These are phyloP conservation scores for Labroides dimidiatus DNA, from an alignment of 2,797 vertebrate genomes.

Conservation along the genomic window DNA sequence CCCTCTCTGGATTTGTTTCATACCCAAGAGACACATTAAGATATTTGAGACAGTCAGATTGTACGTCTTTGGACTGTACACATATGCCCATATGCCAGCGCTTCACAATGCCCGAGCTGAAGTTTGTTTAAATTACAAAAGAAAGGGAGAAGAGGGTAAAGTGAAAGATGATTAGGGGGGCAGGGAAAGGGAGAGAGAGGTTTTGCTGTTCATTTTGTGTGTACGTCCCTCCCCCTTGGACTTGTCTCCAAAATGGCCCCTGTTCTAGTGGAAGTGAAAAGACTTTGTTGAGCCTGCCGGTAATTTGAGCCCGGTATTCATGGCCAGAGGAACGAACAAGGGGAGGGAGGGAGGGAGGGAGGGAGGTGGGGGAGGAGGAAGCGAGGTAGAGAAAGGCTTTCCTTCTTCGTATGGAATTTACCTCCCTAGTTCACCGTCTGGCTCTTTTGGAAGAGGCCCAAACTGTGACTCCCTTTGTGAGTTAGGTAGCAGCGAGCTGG, in stretches of 20 bases:
- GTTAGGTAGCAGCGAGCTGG: conserved; percentile 32
- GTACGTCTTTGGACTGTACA: conserved; percentile 10
- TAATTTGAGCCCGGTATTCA: conserved; percentile 83
- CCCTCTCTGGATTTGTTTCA: conserved; percentile 14
- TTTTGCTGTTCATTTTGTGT: conserved; percentile 69
- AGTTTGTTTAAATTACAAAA: conserved; percentile 1
- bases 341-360: conserved; percentile 48
- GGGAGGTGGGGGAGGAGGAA: conserved; percentile 21
- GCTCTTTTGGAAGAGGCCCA: conserved; percentile 61
- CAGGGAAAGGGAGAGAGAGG: conserved; percentile 16
- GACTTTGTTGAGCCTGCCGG: conserved; percentile 74
- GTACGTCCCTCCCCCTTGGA: conserved; percentile 55
- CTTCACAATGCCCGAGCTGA: conserved; percentile 5
- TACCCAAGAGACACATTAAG: conserved; percentile 24
- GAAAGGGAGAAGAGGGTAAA: neutral
- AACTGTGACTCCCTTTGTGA: conserved; percentile 64
- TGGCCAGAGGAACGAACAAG: conserved; percentile 68
- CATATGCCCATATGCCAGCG: neutral
- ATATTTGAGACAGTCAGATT: conserved; percentile 43
- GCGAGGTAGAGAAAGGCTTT: conserved; percentile 65
- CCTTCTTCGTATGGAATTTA: conserved; percentile 73
- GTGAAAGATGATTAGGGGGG: conserved; percentile 18
- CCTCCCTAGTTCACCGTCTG: conserved; percentile 61
- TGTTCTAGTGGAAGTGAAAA: conserved; percentile 75
- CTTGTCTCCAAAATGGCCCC: conserved; percentile 82